Evolutionary conservation across 2,888 invertebrate species (phyloP).

Genomic region (Chrysolina haemoptera): DNA sequence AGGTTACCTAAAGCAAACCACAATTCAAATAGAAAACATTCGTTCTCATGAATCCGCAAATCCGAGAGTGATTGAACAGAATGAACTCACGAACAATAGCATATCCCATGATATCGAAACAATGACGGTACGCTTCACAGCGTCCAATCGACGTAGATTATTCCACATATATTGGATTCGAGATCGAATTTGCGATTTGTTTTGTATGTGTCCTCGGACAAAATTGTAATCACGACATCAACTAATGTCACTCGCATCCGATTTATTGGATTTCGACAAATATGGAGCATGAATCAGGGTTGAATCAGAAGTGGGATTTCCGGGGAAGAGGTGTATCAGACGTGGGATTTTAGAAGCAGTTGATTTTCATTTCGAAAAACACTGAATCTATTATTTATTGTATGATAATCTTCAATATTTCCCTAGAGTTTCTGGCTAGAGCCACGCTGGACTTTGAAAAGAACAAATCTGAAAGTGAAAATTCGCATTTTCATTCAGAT

Average conservation of each 20-base stretch:
- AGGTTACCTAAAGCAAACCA: neutral
- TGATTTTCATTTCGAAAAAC: too few species aligned
- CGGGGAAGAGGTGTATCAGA: neutral
- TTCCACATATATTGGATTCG: conserved; percentile 6
- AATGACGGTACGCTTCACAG: neutral
- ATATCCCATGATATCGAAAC: conserved; percentile 4
- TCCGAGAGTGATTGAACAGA: neutral
- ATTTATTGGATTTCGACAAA: neutral
- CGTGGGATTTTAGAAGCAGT: too few species aligned
- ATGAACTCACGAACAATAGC: neutral
- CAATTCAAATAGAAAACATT: neutral
- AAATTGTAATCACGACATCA: neutral
- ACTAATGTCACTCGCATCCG: neutral
- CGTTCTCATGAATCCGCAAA: neutral
- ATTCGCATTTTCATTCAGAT: too few species aligned
- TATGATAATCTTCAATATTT: too few species aligned
- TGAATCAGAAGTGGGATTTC: neutral
- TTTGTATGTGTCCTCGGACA: neutral
- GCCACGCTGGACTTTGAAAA: too few species aligned
- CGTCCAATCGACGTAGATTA: conserved; percentile 7
- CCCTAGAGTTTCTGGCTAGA: too few species aligned
- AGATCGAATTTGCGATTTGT: conserved; percentile 12
- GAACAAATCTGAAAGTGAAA: too few species aligned
- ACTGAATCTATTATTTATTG: too few species aligned
- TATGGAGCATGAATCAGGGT: neutral